These are phyloP conservation scores for Nemotelus pantherinus DNA, from an alignment of 2,888 invertebrate species.

Conservation along the genomic window DNA sequence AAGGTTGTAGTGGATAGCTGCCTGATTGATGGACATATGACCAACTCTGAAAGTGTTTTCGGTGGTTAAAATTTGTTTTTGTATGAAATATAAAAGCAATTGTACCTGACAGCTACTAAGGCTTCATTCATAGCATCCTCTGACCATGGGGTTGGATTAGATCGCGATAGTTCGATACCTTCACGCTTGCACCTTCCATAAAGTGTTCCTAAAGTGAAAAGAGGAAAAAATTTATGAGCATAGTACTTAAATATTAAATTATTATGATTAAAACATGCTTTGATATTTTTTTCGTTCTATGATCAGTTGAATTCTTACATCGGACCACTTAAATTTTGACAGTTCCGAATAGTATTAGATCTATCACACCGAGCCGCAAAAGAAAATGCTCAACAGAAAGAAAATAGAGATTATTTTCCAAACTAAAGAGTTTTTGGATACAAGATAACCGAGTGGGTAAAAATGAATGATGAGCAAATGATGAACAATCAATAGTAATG, in stretches of 20 bases:
- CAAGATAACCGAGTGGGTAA: too few relatives aligned
- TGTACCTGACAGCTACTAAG: conserved; percentile 84
- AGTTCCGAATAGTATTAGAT: too few relatives aligned
- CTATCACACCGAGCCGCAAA: background rate
- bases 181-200: conserved; percentile 90
- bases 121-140: conserved; percentile 93
- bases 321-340: too few relatives aligned
- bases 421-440: background rate
- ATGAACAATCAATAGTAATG: too few relatives aligned
- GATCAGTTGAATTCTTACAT: too few relatives aligned
- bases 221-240: background rate
- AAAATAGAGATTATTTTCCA: background rate
- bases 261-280: too few relatives aligned
- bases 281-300: too few relatives aligned
- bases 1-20: conserved; percentile 89
- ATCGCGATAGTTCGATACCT: conserved; percentile 87
- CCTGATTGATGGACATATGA: conserved; percentile 93
- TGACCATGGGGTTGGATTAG: conserved; percentile 94
- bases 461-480: too few relatives aligned
- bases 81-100: background rate
- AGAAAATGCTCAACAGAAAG: conserved; percentile 1
- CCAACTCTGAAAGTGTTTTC: conserved; percentile 72
- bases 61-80: background rate
- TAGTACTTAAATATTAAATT: background rate
- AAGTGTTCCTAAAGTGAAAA: conserved; percentile 71